Conservation (phyloP, 1,140 invertebrate genomes). For the Drosophila setifemur region DNA sequence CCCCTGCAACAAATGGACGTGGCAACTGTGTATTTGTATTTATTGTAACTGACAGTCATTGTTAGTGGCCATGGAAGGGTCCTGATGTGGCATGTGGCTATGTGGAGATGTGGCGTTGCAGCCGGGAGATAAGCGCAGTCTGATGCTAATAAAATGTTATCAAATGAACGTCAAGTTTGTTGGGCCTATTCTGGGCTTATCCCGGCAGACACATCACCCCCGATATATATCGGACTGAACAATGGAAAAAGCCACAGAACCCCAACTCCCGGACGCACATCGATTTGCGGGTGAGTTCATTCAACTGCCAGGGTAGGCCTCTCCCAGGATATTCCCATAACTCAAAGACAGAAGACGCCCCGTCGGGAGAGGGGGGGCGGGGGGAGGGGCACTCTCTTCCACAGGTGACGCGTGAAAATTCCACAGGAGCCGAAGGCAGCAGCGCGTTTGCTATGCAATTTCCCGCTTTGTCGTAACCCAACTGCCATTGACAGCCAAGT, state of each 20-base stretch:
- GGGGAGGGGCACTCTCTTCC: slow-evolving; percentile 27
- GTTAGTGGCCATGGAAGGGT: slow-evolving; percentile 2
- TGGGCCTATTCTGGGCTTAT: slow-evolving; percentile 43
- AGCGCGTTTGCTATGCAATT: slow-evolving; percentile 49
- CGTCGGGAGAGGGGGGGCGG: neutral
- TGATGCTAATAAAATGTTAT: slow-evolving; percentile 69
- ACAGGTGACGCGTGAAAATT: slow-evolving; percentile 59
- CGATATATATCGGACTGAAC: slow-evolving; percentile 12
- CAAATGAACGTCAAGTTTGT: slow-evolving; percentile 63
- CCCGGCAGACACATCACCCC: slow-evolving; percentile 29
- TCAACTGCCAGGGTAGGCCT: slow-evolving; percentile 30
- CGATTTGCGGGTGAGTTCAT: slow-evolving; percentile 24
- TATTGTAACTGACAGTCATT: slow-evolving; percentile 46
- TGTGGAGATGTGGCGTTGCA: slow-evolving; percentile 36
- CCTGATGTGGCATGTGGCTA: neutral
- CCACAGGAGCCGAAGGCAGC: slow-evolving; percentile 1
- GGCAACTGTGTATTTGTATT: slow-evolving; percentile 22
- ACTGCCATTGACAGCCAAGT: slow-evolving; percentile 54
- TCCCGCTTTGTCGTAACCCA: slow-evolving; percentile 63
- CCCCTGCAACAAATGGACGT: neutral
- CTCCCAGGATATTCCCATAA: neutral
- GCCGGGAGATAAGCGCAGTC: slow-evolving; percentile 44
- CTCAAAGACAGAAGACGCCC: neutral
- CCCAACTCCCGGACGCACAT: slow-evolving; percentile 9
- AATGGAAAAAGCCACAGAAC: neutral